These are phyloP conservation scores for Sparus aurata DNA, from an alignment of 2,797 vertebrate species.

Conservation along the genomic window DNA sequence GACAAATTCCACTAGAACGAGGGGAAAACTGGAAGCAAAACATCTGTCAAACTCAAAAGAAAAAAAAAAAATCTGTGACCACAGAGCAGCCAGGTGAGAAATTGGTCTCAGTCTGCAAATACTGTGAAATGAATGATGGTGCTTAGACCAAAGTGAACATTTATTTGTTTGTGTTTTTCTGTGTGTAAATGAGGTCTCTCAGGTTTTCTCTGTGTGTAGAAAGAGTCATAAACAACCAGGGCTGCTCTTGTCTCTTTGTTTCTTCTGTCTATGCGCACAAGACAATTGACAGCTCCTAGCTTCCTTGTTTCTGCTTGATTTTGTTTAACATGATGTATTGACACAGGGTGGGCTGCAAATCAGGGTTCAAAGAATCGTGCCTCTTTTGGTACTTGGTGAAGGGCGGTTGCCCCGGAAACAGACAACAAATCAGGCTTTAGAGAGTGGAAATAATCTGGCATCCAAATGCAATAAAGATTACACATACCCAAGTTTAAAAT, in stretches of 20 bases:
- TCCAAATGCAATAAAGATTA: neutral
- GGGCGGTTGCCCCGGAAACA: constrained; percentile 35
- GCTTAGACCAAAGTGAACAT: constrained; percentile 1
- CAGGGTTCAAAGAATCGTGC: neutral
- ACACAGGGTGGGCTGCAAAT: neutral
- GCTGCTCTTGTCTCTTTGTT: neutral
- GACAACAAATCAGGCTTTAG: constrained; percentile 13
- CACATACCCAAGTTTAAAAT: neutral
- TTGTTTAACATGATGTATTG: neutral
- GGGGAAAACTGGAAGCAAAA: neutral
- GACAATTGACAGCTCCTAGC: neutral
- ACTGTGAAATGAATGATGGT: constrained; percentile 21
- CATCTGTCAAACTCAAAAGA: constrained; percentile 4
- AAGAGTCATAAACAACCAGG: constrained; percentile 12
- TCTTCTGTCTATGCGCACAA: neutral
- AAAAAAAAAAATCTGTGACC: neutral
- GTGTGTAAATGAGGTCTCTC: neutral
- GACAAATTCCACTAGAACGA: neutral
- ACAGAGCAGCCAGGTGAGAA: constrained; percentile 2
- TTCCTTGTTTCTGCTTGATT: constrained; percentile 15
- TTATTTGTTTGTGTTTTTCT: constrained; percentile 7
- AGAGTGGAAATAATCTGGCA: constrained; percentile 10
- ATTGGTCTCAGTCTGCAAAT: constrained; percentile 20
- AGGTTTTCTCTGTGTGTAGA: constrained; percentile 6
- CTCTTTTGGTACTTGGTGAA: neutral